Conservation (phyloP, 2,113 vertebrate species). For the Centrocercus urophasianus region DNA sequence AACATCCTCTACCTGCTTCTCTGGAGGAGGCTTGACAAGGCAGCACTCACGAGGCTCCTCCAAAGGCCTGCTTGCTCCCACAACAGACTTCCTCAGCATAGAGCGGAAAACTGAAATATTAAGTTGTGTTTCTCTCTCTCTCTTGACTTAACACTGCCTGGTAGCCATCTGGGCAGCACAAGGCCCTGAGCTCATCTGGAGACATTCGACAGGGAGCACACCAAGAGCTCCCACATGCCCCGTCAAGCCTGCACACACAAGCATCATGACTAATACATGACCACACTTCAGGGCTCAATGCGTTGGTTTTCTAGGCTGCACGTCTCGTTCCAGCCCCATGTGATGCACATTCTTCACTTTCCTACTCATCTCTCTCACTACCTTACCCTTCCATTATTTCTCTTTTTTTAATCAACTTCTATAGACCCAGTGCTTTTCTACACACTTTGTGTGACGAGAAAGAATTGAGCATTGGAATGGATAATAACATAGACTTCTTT, state of each 20-base stretch:
- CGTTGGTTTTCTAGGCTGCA: not conserved
- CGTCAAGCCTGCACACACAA: not conserved
- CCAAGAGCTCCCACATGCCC: not conserved
- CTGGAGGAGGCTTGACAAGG: not conserved
- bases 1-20: not conserved
- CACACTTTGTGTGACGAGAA: not conserved
- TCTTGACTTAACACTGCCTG: not conserved
- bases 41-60: not conserved
- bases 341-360: not conserved
- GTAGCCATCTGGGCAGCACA: not conserved
- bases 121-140: not conserved
- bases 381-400: not conserved
- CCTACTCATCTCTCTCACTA: not conserved
- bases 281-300: not conserved
- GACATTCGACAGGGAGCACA: rapidly evolving
- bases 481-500: not conserved
- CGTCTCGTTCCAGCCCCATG: not conserved
- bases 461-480: not conserved
- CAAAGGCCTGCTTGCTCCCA: not conserved
- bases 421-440: not conserved
- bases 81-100: not conserved
- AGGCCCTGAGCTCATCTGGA: not conserved
- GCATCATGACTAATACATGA: rapidly evolving
- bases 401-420: not conserved
- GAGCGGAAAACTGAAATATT: not conserved